Base-by-base conservation (phyloP, 2,888 invertebrate species). In the Balanococcus diminutus region DNA sequence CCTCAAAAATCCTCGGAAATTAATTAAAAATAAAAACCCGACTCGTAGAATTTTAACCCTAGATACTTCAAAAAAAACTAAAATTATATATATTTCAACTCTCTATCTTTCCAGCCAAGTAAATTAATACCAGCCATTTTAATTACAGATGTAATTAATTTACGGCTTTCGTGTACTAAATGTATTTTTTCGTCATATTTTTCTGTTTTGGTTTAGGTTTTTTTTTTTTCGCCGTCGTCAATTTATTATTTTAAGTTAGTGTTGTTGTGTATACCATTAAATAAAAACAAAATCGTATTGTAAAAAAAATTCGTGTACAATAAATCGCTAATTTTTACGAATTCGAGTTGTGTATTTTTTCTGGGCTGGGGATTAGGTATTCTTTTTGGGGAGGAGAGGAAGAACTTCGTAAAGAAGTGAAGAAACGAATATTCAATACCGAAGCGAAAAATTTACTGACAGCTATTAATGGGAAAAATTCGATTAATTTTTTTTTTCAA, bases 21-120 rank as follows among this genome's bases (percentile, higher is more conserved):
- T 79, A 79, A 79, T 79, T 79, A 79, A 79, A n/a, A 79, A 79
- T 79, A 79, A 79, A 79, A 79, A 79, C 75, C 22, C 75, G 75
- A 72, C 31, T 28, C 31, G 72, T 56, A 56, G 28, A 67, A 16
- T 67, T 67, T 67, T 28, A 67, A 67, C 67, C 67, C 16, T 67
- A n/a, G n/a, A 11, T 46, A 67, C 67, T 67, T 67, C 67, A 67
- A 67, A 67, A 67, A n/a, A 67, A 67, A 11, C 67, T 67, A 67
- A 67, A 67, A 67, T 67, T 67, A 67, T 28, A 56, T 19, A 67
- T 67, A 67, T 67, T 67, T 67, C 31, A 67, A 67, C 67, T 67
- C 67, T n/a, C n/a, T n/a, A n/a, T n/a, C n/a, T 67, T 67, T 67
- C 67, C 25, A 28, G 67, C 67, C 67, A 67, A 67, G 67, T 67